Base-by-base conservation (phyloP, 2,888 invertebrate genomes). In the Agonopterix heracliana region DNA sequence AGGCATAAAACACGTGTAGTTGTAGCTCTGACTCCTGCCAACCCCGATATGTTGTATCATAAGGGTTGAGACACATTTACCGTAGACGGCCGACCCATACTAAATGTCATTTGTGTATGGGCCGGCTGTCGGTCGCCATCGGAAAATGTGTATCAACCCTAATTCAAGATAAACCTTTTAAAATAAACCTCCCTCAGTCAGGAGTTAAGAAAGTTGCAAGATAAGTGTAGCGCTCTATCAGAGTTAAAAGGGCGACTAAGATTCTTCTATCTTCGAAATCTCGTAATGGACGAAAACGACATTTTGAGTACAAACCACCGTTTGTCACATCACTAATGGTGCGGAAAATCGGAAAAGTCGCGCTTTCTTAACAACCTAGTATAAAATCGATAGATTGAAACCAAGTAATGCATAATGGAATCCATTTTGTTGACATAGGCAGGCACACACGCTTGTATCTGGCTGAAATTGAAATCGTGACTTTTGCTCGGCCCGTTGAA, bases 321-420 rank as follows among this genome's bases (percentile, higher is more conserved):
- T 83, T 82, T 81, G 81, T 83, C 84, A 82, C 78, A 74, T 73
- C 71, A 77, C 78, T 81, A 84, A 85, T 83, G 83, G 81, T 61
- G 72, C 65, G 74, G 79, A 81, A 84, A 85, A 85, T 83, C 81
- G 78, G 67, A 63, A 74, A 71, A 76, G 70, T 76, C 74, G 74
- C 78, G 74, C 71, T 74, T 73, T 71, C 74, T 43, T 71, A 73
- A 75, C 74, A 71, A 66, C 66, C 71, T 57, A 68, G 66, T 65
- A 72, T 26, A 71, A 71, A 78, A 74, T 73, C 74, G 71, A 78
- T 75, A 68, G 70, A 74, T 73, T 72, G 73, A 74, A 74, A 68
- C 61, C 61, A 70, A 77, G 74, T 75, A 70, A 72, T 26, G 26
- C 26, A 26, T 26, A 26, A 26, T 67, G 64, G 64, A 67, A 65